Conservation (phyloP, 1,140 invertebrate species). For the Mercenaria mercenaria region DNA sequence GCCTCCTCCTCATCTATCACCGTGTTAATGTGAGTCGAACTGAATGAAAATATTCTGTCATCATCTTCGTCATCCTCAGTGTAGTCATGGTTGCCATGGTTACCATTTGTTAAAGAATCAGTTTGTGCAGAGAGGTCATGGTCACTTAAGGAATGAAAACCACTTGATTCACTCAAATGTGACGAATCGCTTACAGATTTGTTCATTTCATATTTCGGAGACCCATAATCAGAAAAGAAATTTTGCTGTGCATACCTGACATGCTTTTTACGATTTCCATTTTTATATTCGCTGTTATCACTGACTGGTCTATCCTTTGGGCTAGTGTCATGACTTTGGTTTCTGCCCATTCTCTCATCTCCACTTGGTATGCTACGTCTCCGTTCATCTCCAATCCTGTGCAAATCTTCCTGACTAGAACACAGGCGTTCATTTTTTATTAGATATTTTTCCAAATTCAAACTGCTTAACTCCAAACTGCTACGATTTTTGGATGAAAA, state of each 20-base stretch:
- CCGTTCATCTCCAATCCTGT: conserved; percentile 25
- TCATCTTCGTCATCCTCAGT: conserved; percentile 48
- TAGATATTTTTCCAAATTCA: conserved; percentile 53
- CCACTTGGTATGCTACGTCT: conserved; percentile 35
- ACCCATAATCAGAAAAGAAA: conserved; percentile 44
- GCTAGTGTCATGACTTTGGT: background rate
- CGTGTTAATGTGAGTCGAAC: conserved; percentile 57
- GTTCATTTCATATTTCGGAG: conserved; percentile 31
- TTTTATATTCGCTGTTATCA: conserved; percentile 27
- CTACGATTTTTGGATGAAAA: conserved; percentile 55
- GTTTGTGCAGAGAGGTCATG: conserved; percentile 26
- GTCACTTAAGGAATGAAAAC: conserved; percentile 45
- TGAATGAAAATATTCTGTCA: conserved; percentile 53
- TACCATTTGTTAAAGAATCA: conserved; percentile 24
- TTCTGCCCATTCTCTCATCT: background rate
- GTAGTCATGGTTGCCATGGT: conserved; percentile 23
- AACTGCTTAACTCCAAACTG: conserved; percentile 58
- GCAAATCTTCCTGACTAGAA: conserved; percentile 64
- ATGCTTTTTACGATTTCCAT: background rate
- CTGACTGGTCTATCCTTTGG: conserved; percentile 35
- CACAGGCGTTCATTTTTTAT: conserved; percentile 25
- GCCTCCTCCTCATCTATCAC: conserved; percentile 59
- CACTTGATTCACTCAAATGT: conserved; percentile 45
- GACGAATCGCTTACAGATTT: conserved; percentile 55
- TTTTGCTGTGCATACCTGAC: conserved; percentile 14